Evolutionary conservation across 2,797 vertebrate genomes (phyloP).

Genomic region (Pogoniulus pusillus): DNA sequence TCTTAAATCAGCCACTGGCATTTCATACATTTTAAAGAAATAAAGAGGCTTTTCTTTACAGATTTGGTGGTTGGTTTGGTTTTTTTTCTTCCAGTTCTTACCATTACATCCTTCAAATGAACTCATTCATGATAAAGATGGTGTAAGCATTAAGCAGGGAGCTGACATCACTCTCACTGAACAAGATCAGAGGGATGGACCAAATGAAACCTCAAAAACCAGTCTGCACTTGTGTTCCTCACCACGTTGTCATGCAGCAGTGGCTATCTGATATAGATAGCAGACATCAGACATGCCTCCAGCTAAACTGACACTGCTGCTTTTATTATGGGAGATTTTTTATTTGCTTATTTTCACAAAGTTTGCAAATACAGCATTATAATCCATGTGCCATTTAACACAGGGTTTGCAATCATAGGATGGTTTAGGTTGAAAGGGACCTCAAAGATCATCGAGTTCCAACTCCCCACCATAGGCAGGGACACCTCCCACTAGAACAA

Average conservation of each 20-base stretch:
- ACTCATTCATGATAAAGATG: neutral
- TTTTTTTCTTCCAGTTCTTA: neutral
- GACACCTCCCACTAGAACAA: no score
- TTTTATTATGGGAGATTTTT: neutral
- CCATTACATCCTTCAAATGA: neutral
- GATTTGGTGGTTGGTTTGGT: neutral
- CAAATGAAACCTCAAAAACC: slow-evolving; percentile 2
- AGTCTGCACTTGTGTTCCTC: neutral
- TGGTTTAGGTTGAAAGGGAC: no score
- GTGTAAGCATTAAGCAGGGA: neutral
- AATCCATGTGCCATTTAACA: neutral
- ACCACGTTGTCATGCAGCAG: neutral
- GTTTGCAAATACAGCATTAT: neutral
- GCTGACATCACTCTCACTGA: neutral
- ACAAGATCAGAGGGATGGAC: neutral
- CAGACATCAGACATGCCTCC: neutral
- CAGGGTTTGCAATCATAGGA: neutral
- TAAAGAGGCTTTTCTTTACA: neutral
- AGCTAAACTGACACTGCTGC: neutral
- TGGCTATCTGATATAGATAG: neutral
- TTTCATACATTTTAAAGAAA: slow-evolving; percentile 8
- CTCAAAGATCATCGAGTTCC: no score
- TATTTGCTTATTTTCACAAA: neutral
- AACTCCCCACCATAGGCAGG: no score
- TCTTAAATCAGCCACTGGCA: neutral